Conservation (phyloP, 2,797 vertebrate species). For the Clarias laeviceps region DNA sequence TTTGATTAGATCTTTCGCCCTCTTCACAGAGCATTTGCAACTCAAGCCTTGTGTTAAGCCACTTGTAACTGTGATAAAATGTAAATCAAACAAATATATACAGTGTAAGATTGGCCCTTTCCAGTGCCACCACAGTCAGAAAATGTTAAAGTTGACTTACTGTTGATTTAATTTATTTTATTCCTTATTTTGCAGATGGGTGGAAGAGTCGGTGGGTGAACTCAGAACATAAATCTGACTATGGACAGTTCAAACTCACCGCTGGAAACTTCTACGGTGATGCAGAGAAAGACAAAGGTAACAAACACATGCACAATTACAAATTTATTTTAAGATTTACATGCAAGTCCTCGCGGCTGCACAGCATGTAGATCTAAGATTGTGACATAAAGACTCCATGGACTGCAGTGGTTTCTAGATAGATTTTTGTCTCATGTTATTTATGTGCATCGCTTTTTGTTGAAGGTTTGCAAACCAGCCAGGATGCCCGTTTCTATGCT, state of each 20-base stretch:
- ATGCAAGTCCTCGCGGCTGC: neutral
- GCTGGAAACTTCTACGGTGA: constrained; percentile 84
- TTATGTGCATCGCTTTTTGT: neutral
- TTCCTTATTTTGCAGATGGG: constrained; percentile 63
- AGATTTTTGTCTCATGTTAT: neutral
- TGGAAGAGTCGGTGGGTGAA: constrained; percentile 80
- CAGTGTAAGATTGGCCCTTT: neutral
- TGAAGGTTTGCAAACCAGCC: constrained; percentile 83
- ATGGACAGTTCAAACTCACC: constrained; percentile 76
- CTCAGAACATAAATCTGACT: constrained; percentile 83
- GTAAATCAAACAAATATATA: neutral
- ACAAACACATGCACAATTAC: neutral
- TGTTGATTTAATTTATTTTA: neutral
- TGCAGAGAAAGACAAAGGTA: constrained; percentile 83
- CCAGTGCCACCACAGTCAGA: neutral
- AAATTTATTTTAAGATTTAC: no score
- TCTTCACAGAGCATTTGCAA: neutral
- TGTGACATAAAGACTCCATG: neutral
- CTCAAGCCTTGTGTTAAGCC: neutral
- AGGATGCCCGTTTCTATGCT: constrained; percentile 84
- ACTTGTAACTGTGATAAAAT: neutral
- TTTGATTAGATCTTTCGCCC: neutral
- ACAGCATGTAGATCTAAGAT: neutral
- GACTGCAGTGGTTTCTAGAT: no score
- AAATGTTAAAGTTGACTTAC: neutral